Evolutionary conservation across 2,113 vertebrate species (phyloP).

Genomic region (Apodemus sylvaticus): DNA sequence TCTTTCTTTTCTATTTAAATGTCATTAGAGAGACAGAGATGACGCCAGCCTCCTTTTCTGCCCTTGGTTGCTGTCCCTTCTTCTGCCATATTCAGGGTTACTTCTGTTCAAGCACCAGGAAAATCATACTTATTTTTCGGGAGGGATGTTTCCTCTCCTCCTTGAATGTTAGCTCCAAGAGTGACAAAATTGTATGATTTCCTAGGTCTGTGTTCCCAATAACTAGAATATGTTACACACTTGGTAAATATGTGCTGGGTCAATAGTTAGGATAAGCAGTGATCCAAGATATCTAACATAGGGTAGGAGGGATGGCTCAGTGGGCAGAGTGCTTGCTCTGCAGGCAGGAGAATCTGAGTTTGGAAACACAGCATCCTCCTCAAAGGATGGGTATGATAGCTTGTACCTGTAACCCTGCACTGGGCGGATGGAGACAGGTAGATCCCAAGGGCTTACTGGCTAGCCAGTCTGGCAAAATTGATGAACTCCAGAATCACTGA

Average conservation of each 20-base stretch:
- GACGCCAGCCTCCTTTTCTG: neutral
- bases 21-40: neutral
- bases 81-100: neutral
- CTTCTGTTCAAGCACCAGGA: neutral
- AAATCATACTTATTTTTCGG: neutral
- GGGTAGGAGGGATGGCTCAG: neutral
- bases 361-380: neutral
- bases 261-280: conserved; percentile 23
- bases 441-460: neutral
- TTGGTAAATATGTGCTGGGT: neutral
- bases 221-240: neutral
- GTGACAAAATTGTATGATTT: neutral
- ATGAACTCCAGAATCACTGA: neutral
- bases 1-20: neutral
- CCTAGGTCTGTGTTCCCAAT: neutral
- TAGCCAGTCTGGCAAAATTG: neutral
- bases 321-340: neutral
- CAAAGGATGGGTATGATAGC: neutral
- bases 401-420: neutral
- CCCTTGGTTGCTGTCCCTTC: neutral
- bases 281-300: neutral
- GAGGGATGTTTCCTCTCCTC: neutral
- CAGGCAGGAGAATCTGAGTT: neutral
- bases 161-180: neutral
- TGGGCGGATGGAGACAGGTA: neutral